Conservation (phyloP, 2,888 invertebrate species). For the Phortica okadai region DNA sequence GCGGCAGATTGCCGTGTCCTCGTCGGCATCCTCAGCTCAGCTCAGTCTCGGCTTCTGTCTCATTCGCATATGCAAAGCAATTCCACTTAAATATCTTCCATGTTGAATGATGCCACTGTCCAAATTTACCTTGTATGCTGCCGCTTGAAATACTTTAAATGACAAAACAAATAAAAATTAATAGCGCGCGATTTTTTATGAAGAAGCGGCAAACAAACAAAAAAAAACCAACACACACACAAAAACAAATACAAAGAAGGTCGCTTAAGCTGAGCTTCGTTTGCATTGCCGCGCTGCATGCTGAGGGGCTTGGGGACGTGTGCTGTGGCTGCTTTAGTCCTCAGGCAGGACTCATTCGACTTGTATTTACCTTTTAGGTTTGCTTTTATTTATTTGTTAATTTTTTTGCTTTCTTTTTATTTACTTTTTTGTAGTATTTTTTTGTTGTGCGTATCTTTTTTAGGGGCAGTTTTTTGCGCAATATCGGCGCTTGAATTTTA, state of each 20-base stretch:
- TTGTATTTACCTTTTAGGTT: conserved; percentile 47
- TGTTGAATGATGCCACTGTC: not conserved
- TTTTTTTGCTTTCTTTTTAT: conserved; percentile 30
- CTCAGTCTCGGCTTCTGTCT: too few relatives aligned
- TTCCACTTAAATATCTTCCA: conserved; percentile 5
- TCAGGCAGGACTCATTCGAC: conserved; percentile 14
- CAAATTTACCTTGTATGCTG: not conserved
- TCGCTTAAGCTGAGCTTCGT: not conserved
- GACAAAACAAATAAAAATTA: conserved; percentile 67
- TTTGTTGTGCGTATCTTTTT: conserved; percentile 32
- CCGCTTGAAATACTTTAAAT: conserved; percentile 60
- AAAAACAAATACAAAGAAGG: conserved; percentile 1
- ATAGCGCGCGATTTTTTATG: conserved; percentile 49
- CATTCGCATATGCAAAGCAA: not conserved
- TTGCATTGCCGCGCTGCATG: not conserved
- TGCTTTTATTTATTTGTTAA: conserved; percentile 62
- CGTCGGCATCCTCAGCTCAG: too few relatives aligned
- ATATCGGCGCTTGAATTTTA: conserved; percentile 48
- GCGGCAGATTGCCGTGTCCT: too few relatives aligned
- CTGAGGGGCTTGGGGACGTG: conserved; percentile 16
- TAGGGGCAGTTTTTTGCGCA: conserved; percentile 5
- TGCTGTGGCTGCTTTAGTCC: conserved; percentile 1
- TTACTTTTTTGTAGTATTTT: conserved; percentile 22
- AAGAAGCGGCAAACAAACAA: conserved; percentile 34
- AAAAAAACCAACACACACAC: not conserved